phyloP scores from a whole-genome alignment of 2,888 invertebrate genomes.

The Tipula confusa region DNA sequence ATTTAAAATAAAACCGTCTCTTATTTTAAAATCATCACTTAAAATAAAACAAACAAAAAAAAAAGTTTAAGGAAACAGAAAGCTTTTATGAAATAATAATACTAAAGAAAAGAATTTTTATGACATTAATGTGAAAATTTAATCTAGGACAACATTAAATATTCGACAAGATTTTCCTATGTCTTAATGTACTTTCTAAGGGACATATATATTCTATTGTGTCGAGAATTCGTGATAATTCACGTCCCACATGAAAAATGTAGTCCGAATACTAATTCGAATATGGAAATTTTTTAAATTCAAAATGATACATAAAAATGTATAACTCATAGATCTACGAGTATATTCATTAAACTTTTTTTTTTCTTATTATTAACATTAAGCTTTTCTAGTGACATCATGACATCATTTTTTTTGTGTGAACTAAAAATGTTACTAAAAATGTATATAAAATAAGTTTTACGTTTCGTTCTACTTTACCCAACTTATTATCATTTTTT shows the following conservation, averaged over 20 bases:
- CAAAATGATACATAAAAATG: not conserved
- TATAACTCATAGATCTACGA: not conserved
- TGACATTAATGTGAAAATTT: not conserved
- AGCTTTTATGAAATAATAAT: slow-evolving; percentile 4
- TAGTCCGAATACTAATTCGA: too few species aligned
- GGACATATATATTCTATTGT: not conserved
- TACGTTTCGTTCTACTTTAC: not conserved
- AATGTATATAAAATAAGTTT: not conserved
- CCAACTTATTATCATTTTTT: not conserved
- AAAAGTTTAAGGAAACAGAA: not conserved
- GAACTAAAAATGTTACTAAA: not conserved
- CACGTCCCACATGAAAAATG: too few species aligned
- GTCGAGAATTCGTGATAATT: too few species aligned
- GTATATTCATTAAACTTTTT: slow-evolving; percentile 3
- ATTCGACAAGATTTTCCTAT: not conserved
- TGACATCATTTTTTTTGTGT: slow-evolving; percentile 1
- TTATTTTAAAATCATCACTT: not conserved
- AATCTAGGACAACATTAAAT: not conserved
- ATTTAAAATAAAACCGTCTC: not conserved
- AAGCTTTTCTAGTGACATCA: slow-evolving; percentile 3
- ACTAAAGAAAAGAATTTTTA: not conserved
- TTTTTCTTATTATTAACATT: not conserved
- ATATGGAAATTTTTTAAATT: not conserved
- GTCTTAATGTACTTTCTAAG: not conserved
- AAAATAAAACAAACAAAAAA: not conserved